Evolutionary conservation across 2,888 invertebrate species (phyloP).

Genomic region (Mythimna albipuncta): DNA sequence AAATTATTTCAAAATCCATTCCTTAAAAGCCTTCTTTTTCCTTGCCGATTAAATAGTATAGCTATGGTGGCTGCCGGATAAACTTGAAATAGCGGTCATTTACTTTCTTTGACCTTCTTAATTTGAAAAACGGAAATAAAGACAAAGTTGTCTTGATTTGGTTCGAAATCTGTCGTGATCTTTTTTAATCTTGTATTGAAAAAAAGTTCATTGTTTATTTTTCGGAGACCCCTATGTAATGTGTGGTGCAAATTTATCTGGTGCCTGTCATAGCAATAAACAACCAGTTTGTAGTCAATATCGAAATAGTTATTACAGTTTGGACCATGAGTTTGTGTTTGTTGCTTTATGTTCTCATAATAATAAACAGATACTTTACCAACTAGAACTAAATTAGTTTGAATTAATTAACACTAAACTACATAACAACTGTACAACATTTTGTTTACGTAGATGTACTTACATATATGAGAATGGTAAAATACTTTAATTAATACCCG

Average conservation of each 20-base stretch:
- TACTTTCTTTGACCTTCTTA: too few species aligned
- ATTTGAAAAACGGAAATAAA: too few species aligned
- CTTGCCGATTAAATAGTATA: conserved; percentile 1
- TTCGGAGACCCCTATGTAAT: too few species aligned
- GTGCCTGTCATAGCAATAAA: neutral
- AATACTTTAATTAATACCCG: conserved; percentile 65
- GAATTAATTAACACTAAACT: conserved; percentile 73
- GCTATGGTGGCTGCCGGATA: too few species aligned
- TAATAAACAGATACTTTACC: conserved; percentile 46
- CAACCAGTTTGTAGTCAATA: conserved; percentile 6
- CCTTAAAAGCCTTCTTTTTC: conserved; percentile 1
- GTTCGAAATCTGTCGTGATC: too few species aligned
- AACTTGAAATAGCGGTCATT: too few species aligned
- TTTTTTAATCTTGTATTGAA: too few species aligned
- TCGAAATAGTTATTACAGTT: conserved; percentile 18
- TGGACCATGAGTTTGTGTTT: conserved; percentile 25
- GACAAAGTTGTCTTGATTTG: too few species aligned
- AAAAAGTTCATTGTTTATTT: too few species aligned
- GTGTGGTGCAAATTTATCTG: too few species aligned
- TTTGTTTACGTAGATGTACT: conserved; percentile 47
- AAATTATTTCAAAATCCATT: conserved; percentile 13
- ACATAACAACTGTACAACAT: conserved; percentile 84
- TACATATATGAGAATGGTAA: conserved; percentile 60
- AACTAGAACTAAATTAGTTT: conserved; percentile 56
- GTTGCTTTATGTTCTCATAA: conserved; percentile 34